phyloP scores from a whole-genome alignment of 2,113 vertebrate species.

The Columba livia region DNA sequence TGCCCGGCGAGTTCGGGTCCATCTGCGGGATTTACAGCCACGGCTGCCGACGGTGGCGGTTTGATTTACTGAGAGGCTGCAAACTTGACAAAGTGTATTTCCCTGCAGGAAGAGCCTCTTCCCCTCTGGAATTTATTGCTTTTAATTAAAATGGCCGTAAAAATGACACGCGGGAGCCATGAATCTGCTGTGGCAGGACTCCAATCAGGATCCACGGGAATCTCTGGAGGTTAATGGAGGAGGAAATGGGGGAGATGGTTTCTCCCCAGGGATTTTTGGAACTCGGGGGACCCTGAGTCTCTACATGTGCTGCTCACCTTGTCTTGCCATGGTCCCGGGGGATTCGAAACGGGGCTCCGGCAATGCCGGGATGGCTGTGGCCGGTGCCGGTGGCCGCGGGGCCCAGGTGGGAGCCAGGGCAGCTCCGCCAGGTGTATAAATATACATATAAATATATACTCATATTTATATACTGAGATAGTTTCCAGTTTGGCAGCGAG shows the following conservation, averaged over 20 bases:
- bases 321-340: rapidly evolving
- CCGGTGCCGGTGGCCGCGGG: rapidly evolving
- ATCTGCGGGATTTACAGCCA: background rate
- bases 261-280: background rate
- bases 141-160: conserved; percentile 20
- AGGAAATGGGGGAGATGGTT: background rate
- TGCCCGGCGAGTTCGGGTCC: background rate
- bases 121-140: background rate
- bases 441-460: too few relatives aligned
- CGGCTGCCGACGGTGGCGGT: rapidly evolving
- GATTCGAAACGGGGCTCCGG: background rate
- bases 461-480: background rate
- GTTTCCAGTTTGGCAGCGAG: background rate
- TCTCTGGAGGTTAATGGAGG: background rate
- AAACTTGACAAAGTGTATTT: background rate
- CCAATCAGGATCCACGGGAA: background rate
- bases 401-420: background rate
- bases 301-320: rapidly evolving
- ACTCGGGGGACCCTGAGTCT: background rate
- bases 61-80: background rate
- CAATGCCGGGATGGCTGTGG: rapidly evolving
- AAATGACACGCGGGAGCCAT: background rate
- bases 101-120: background rate
- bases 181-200: background rate
- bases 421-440: background rate